Evolutionary conservation across 2,888 invertebrate species (phyloP), one percentile per base, ranked within the genome.

Genomic region (Cataglyphis livida): DNA sequence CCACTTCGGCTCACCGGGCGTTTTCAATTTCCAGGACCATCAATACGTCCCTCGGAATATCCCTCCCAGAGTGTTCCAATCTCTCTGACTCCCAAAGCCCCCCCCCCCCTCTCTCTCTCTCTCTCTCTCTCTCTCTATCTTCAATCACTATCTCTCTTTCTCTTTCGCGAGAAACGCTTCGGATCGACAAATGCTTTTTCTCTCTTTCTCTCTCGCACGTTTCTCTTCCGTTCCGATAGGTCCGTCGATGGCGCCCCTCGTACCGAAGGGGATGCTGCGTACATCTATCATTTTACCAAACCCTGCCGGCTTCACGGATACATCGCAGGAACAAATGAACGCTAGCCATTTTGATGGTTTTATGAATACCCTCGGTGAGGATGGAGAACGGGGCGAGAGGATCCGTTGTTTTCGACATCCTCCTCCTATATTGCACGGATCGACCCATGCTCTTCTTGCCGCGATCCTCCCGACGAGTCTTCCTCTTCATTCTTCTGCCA

Each of bases 11-110:
- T 91, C 84, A 89, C 86, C 88, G 89, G 88, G 91, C 91, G 91
- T 93, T 94, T 94, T 94, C 94, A 94, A 94, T 94, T 94, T 94
- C 92, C 93, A 93, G 91, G 88, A 92, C 93, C 93, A 93, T 93
- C 93, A 93, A 94, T 93, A 91, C 92, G 88, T 89, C 89, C 91
- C 88, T 82, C 87, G 89, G 87, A 86, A 86, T 88, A 89, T 87
- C 90, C 91, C 90, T 85, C 88, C 87, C 74, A 41, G 81, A 51
- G 38, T 75, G 82, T 91, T 90, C 91, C 91, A 91, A 91, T 91
- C 92, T 92, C 91, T 84, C 79, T 73, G 83, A 61, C 68, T 82
- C 88, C 73, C 35, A 61, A 62, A 15, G 59, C 66, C 66, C 76
- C 87, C 83, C 84, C 2, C 0, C 28, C 0, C 28, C 66, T 65